Percentiles rank a stretch among this genome's conserved stretches.
Conservation (phyloP, 2,888 invertebrate genomes). For the Cordilura impudica region DNA sequence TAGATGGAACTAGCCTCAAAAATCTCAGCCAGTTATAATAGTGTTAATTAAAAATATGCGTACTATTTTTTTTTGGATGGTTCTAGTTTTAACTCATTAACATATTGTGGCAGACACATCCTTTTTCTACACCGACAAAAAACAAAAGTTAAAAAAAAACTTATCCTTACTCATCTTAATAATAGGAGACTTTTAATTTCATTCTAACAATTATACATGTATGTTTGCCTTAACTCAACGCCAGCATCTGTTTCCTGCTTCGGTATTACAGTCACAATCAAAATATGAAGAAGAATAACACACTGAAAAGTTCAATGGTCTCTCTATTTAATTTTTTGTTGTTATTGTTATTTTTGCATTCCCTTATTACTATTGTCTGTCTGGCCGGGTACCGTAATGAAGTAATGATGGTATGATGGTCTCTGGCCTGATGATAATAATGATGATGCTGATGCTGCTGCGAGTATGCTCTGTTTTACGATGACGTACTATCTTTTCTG, state of each 20-base stretch:
- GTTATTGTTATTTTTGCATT: constrained; percentile 14
- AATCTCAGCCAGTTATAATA: too few relatives aligned
- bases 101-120: background rate
- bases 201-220: background rate
- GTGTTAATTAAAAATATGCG: background rate
- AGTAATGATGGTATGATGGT: background rate
- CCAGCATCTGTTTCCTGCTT: constrained; percentile 52
- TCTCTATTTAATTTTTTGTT: constrained; percentile 47
- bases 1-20: too few relatives aligned
- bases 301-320: constrained; percentile 55
- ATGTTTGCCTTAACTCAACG: background rate
- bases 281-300: background rate
- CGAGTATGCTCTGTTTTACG: constrained; percentile 18
- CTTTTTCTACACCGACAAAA: background rate
- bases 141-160: background rate
- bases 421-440: background rate
- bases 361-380: constrained; percentile 28
- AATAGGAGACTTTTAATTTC: background rate
- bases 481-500: background rate
- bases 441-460: constrained; percentile 24
- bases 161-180: background rate
- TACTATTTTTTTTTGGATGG: background rate
- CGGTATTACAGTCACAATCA: constrained; percentile 9
- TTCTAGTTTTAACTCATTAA: background rate
- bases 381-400: constrained; percentile 7